A percentile compares a stretch with the other conserved stretches of the same genome.
These are phyloP conservation scores for Phocoena phocoena DNA, from an alignment of 2,113 vertebrate species.

Conservation along the genomic window DNA sequence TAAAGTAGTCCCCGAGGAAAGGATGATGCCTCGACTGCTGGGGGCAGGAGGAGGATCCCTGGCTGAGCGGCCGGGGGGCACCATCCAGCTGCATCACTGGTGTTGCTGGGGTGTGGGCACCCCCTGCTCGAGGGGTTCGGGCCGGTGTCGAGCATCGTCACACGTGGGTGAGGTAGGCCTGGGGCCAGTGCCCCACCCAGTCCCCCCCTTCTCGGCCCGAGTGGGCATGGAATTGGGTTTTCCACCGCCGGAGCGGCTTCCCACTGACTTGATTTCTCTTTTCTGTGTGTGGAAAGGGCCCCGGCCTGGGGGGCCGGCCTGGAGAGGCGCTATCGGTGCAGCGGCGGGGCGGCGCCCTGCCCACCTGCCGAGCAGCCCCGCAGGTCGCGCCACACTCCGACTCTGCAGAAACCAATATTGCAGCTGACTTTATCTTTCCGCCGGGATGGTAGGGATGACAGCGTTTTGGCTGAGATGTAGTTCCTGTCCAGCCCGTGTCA, in stretches of 20 bases:
- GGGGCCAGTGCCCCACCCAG: background rate
- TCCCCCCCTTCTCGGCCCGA: background rate
- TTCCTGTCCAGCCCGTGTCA: constrained; percentile 33
- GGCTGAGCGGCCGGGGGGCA: fast-evolving
- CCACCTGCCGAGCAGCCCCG: background rate
- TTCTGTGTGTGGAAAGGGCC: background rate
- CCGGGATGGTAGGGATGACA: background rate
- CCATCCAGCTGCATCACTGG: fast-evolving
- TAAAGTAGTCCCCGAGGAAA: background rate
- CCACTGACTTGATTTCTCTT: background rate
- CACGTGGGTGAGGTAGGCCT: background rate
- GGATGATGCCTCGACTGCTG: fast-evolving
- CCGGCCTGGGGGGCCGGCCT: background rate
- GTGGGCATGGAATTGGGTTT: background rate
- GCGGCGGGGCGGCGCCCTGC: background rate
- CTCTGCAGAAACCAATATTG: constrained; percentile 1
- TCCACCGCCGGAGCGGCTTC: background rate
- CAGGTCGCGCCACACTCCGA: background rate
- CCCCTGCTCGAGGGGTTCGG: background rate
- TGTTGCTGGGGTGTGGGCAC: background rate
- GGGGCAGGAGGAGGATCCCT: too few species aligned
- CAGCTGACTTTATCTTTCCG: background rate
- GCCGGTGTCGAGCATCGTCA: background rate
- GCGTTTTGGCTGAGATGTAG: background rate
- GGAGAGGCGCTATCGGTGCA: background rate